Evolutionary conservation across 2,888 invertebrate genomes (phyloP).

Genomic region (Ethmia dodecea): DNA sequence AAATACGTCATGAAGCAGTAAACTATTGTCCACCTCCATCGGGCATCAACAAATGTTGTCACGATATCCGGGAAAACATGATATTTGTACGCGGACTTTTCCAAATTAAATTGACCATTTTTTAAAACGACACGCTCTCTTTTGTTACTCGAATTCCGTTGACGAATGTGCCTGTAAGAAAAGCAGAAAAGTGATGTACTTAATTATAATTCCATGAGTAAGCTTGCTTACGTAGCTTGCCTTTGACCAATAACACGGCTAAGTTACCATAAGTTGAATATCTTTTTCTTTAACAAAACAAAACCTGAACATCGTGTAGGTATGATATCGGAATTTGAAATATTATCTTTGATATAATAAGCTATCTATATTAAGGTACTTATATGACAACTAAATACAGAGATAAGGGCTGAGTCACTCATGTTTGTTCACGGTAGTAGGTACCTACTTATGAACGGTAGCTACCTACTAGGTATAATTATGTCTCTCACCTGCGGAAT

Average conservation of each 20-base stretch:
- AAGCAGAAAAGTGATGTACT: background rate
- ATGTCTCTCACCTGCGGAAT: constrained; percentile 7
- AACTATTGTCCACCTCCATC: constrained; percentile 93
- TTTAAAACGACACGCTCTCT: constrained; percentile 84
- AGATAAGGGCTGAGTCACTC: too few species aligned
- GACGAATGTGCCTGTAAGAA: constrained; percentile 28
- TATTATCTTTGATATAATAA: too few species aligned
- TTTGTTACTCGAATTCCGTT: constrained; percentile 27
- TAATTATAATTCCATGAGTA: background rate
- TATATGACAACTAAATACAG: too few species aligned
- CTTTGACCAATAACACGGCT: too few species aligned
- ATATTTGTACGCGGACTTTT: constrained; percentile 82
- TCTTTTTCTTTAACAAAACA: too few species aligned
- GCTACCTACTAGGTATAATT: too few species aligned
- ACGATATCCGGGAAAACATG: constrained; percentile 86
- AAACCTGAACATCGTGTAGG: background rate
- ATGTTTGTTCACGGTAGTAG: too few species aligned
- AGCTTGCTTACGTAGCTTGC: background rate
- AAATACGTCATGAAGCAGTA: constrained; percentile 92
- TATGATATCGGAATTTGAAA: too few species aligned
- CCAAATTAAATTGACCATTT: constrained; percentile 91
- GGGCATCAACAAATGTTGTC: constrained; percentile 87
- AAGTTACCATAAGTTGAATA: too few species aligned
- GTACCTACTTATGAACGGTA: too few species aligned
- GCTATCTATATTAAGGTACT: too few species aligned